Evolutionary conservation across 2,888 invertebrate species (phyloP).

Genomic region (Linnaemya vulpina): DNA sequence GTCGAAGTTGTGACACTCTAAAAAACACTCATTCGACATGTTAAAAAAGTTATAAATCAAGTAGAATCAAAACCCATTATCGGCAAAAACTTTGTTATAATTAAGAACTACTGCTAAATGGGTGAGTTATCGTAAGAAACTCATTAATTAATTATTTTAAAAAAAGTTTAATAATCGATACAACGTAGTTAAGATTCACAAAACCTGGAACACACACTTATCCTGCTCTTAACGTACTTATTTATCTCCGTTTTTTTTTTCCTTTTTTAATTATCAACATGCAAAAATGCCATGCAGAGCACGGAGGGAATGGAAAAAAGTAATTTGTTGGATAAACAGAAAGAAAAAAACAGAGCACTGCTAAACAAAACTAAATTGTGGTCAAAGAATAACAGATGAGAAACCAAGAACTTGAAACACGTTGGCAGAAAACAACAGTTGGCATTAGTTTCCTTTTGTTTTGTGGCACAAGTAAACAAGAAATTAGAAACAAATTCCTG

Average conservation of each 20-base stretch:
- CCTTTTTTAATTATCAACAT: neutral
- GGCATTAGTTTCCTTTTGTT: neutral
- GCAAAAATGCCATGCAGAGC: neutral
- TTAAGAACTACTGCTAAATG: too few species aligned
- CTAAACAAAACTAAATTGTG: slow-evolving; percentile 53
- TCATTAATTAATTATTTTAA: too few species aligned
- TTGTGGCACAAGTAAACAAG: slow-evolving; percentile 30
- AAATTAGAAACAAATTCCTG: slow-evolving; percentile 43
- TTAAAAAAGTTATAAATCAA: too few species aligned
- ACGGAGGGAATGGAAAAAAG: neutral
- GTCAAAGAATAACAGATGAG: slow-evolving; percentile 1
- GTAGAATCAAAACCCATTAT: too few species aligned
- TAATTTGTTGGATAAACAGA: slow-evolving; percentile 31
- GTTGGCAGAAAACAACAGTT: slow-evolving; percentile 24
- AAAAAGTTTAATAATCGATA: too few species aligned
- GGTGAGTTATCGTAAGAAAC: too few species aligned
- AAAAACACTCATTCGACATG: too few species aligned
- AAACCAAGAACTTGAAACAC: slow-evolving; percentile 18
- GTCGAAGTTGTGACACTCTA: too few species aligned
- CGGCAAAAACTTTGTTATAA: too few species aligned
- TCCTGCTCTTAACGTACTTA: neutral
- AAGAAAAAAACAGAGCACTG: neutral
- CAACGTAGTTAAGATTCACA: neutral
- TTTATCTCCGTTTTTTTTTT: neutral
- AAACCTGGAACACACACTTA: neutral